Evolutionary conservation across 2,888 invertebrate species (phyloP), one percentile per base, ranked within the genome.

Genomic region (Corbicula japonica): DNA sequence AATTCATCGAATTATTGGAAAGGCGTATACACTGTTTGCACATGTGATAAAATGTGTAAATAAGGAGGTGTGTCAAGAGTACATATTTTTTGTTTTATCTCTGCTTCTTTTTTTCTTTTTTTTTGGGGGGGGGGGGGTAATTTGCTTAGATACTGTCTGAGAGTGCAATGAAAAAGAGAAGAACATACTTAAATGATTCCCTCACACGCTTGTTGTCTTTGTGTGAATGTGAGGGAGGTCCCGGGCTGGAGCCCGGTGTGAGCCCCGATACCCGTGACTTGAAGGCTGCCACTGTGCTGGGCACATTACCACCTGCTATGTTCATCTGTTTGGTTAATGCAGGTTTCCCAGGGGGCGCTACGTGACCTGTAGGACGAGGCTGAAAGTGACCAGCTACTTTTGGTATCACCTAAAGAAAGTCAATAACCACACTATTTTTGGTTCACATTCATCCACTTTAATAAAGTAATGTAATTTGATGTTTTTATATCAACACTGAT

Each of bases 201-300:
- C 56, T 62, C 41, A 72, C 18, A 2, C 52, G 91, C 46, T 91
- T 87, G 74, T 92, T 91, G 61, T 92, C 91, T 58, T 88, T 88
- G 62, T 87, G 89, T 28, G 82, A 54, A 70, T 66, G 62, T 41
- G 66, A 35, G 52, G 76, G 26, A 54, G 81, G 74, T 56, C 80
- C 78, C 52, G 76, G 78, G 79, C 84, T 74, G 12, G 75, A 50
- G 66, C 72, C 72, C 8, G 74, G 75, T 4, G 66, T 62, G 26
- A 80, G 60, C 3, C 76, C 76, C 41, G 84, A 74, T 21, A 85
- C 69, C 28, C 79, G 58, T 23, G 74, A 56, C 44, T 85, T 86
- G 46, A 85, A 76, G 54, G 83, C 94, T 90, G 12, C 94, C 92
- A 94, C 83, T 12, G 76, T 77, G 35, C 74, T 79, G 1, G 84